Base-by-base conservation (phyloP, 1,140 invertebrate genomes). In the Leptopilina clavipes region DNA sequence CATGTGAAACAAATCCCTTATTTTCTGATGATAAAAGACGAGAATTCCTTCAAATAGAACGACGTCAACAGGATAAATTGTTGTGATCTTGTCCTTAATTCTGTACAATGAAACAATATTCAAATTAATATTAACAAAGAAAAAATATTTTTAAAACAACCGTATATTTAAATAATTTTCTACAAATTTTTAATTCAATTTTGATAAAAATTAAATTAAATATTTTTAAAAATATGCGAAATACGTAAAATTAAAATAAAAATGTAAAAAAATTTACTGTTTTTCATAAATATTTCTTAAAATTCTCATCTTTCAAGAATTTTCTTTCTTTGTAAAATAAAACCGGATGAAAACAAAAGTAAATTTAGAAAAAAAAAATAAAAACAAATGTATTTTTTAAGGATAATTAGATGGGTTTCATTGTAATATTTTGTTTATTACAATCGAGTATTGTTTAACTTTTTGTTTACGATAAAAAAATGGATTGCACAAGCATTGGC, bases 21-120 rank as follows among this genome's bases (percentile, higher is more conserved):
- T 95, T 88, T 98, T 95, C 10, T 96, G 95, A 89, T 98, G 98
- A 90, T 99, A 99, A 91, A 99, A 99, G 1, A 98, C 96, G 56
- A 99, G 91, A 88, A 99, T 99, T 43, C 98, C 98, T 91, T 99
- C 98, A 85, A 99, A 97, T 8, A 99, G 91, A 11, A 99, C 97
- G 56, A 99, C 98, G 91, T 99, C 98, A 1, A 98, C 97, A n/a
- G 97, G 97, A 90, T 99, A 98, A 72, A 99, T 96, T 0, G 94
- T 95, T 40, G 95, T 93, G 76, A 93, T 93, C 75, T 95, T 93
- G 85, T 94, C 92, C 81, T 93, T 93, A 72, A 94, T 93, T 81
- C 94, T 96, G 77, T 31, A 88, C 88, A 8, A 82, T 12, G 79
- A 54, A 78, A 52, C 1, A 17, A 17, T 2, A 31, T 31, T 17